A percentile compares a stretch with the other conserved stretches of the same genome.
Conservation (phyloP, 2,888 invertebrate species). For the Psylliodes chrysocephalus region DNA sequence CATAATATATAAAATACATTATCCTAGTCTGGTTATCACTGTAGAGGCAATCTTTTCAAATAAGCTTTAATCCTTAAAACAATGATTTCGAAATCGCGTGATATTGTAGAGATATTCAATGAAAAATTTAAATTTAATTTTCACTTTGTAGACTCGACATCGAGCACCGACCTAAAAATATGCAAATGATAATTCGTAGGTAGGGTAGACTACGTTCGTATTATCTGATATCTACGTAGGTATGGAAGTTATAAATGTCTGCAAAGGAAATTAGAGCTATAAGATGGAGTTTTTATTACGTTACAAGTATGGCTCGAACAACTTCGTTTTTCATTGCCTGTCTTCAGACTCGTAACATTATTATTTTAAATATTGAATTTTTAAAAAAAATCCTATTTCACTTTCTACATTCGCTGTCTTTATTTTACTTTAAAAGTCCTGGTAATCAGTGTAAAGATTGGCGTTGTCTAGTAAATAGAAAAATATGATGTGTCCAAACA, state of each 20-base stretch:
- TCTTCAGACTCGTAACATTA: no score
- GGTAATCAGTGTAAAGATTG: no score
- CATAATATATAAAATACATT: neutral
- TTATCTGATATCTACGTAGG: conserved; percentile 6
- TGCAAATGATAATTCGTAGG: conserved; percentile 16
- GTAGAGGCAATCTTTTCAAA: neutral
- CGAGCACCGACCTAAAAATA: conserved; percentile 3
- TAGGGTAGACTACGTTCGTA: conserved; percentile 11
- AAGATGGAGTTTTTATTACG: neutral
- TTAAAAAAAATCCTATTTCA: neutral
- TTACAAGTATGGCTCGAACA: neutral
- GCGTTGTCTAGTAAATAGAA: no score
- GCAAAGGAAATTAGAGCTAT: neutral
- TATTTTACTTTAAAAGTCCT: no score
- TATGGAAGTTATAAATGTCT: conserved; percentile 1
- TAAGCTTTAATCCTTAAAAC: neutral
- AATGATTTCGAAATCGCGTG: neutral
- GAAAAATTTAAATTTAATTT: conserved; percentile 6
- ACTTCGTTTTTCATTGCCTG: no score
- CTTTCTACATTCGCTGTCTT: no score
- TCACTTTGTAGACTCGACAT: conserved; percentile 7
- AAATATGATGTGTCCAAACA: no score
- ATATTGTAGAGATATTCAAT: neutral
- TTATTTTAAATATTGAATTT: neutral
- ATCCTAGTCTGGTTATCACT: neutral